These are phyloP conservation scores for Rhabditophanes sp. DNA, from an alignment of 2,888 invertebrate species.

Conservation along the genomic window DNA sequence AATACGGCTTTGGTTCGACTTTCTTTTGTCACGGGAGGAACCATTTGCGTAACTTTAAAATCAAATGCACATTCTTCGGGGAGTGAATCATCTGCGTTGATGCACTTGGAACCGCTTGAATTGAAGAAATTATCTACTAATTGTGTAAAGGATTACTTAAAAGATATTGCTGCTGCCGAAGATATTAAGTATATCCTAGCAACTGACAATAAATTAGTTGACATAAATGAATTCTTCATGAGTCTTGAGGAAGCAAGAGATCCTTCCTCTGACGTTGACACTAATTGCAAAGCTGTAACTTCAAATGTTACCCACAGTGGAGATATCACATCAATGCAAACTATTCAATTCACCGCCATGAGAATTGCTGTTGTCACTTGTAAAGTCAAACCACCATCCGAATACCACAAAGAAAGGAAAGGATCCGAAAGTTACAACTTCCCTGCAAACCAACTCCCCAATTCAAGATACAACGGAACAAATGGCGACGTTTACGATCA, in stretches of 20 bases:
- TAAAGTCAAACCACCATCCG: conserved; percentile 40
- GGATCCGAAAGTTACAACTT: conserved; percentile 3
- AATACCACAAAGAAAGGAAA: conserved; percentile 15
- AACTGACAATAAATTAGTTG: too few relatives aligned
- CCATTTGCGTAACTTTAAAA: conserved; percentile 30
- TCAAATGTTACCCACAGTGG: conserved; percentile 34
- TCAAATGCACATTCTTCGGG: conserved; percentile 27
- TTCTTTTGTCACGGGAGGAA: conserved; percentile 29
- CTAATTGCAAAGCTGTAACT: conserved; percentile 1
- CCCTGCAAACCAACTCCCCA: conserved; percentile 1
- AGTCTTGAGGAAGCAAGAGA: too few relatives aligned
- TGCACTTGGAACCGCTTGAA: conserved; percentile 41
- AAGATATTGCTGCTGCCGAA: conserved; percentile 40
- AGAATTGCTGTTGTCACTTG: conserved; percentile 42
- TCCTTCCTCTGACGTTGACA: too few relatives aligned
- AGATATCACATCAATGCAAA: conserved; percentile 9
- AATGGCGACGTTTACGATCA: conserved; percentile 3
- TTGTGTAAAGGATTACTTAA: conserved; percentile 36
- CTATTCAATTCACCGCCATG: conserved; percentile 34
- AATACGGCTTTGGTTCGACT: conserved; percentile 26
- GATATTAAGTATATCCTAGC: conserved; percentile 15
- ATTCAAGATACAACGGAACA: background rate
- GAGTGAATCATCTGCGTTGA: conserved; percentile 14
- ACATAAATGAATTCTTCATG: too few relatives aligned
- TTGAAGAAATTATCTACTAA: conserved; percentile 39